Evolutionary conservation across 35 echinoderm and acorn worm genomes (phyloP), one percentile per base, ranked within the genome.

Genomic region (Apostichopus californicus): DNA sequence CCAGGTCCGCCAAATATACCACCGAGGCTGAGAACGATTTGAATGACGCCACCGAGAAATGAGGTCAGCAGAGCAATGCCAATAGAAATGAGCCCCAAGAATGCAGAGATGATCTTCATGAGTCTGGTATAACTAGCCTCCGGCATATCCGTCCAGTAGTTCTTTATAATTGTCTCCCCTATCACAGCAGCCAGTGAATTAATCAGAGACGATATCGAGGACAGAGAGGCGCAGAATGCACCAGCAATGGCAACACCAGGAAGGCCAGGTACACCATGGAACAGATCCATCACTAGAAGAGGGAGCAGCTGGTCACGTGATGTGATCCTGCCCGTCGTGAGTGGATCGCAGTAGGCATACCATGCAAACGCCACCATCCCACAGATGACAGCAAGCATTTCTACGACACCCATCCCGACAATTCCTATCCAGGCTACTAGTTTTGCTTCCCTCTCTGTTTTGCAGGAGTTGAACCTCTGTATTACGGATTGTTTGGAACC

Each of bases 321-420:
- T 8, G 57, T 25, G 24, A 93, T 86, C 9, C 78, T 73, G 2
- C 83, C 92, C 1, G 80, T 13, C 20, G 79, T 73, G 4, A 93
- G 4, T 87, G 92, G 92, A 77, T 93, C 92, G 34, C 92, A 93
- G 70, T 93, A 52, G 21, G 81, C 79, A 24, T 93, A 93, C 28
- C 55, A 85, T 7, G 92, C 92, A 77, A 75, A 93, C 61, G 56
- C 65, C n/a, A 93, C 92, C 65, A 93, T 86, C 24, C 92, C 92
- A 59, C 58, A 86, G 18, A 93, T 56, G 4, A 78, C 77, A 21
- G 92, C 80, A 8, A 93, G 82, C 56, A 90, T 20, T 55, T 90
- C 89, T 8, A 90, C 77, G 26, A 78, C 5, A 9, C 89, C 89
- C 70, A 77, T 78, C 1, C 89, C 89, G 28, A 90, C 55, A 22